Conservation (phyloP, 2,113 vertebrate genomes). For the Datnioides undecimradiatus region DNA sequence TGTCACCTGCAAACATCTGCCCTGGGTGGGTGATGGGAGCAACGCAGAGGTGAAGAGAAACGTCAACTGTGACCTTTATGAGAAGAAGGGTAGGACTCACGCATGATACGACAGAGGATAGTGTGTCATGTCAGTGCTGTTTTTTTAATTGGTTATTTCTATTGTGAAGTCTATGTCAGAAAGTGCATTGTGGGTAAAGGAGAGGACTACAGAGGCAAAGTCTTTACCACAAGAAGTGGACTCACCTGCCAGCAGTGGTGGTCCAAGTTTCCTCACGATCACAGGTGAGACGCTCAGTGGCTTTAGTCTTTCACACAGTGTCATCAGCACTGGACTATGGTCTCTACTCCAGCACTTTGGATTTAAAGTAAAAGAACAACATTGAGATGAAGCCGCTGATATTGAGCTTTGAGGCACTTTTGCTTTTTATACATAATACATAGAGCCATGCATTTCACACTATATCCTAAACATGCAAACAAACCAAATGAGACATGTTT, state of each 20-base stretch:
- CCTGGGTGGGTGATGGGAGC: conserved; percentile 89
- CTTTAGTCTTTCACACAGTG: not conserved
- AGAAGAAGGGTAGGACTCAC: conserved; percentile 91
- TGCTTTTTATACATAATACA: too few species aligned
- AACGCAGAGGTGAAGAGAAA: conserved; percentile 88
- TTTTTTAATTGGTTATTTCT: not conserved
- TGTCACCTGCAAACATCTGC: conserved; percentile 89
- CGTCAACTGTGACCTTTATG: conserved; percentile 92
- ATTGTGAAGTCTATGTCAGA: conserved; percentile 88
- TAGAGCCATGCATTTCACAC: too few species aligned
- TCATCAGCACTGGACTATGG: too few species aligned
- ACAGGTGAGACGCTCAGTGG: conserved; percentile 83
- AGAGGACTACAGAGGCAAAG: conserved; percentile 88
- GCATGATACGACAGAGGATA: not conserved
- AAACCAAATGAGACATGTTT: too few species aligned
- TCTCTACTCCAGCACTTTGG: too few species aligned
- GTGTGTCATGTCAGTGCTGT: not conserved
- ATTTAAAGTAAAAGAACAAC: not conserved
- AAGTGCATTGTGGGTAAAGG: conserved; percentile 90
- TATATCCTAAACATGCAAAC: too few species aligned
- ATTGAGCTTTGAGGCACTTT: not conserved
- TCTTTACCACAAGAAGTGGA: conserved; percentile 83
- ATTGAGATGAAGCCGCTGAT: not conserved
- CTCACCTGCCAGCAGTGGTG: conserved; percentile 92
- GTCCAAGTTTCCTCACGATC: conserved; percentile 92